Conservation (phyloP, 1,140 invertebrate species). For the Drosophila parvula region DNA sequence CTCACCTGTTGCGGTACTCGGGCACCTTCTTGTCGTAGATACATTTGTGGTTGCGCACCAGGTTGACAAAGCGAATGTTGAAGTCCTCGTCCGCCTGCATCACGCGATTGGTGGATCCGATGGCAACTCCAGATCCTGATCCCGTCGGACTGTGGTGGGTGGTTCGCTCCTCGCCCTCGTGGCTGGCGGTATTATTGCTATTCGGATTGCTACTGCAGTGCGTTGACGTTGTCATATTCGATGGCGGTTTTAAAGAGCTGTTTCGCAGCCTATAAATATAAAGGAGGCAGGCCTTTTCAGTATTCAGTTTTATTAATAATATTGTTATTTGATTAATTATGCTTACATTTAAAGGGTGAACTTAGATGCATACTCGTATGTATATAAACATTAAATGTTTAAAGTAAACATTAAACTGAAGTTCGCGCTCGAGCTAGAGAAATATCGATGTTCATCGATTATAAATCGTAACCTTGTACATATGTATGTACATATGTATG, state of each 20-base stretch:
- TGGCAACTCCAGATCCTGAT: slow-evolving; percentile 27
- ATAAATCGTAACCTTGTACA: too few species aligned
- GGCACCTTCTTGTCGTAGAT: slow-evolving; percentile 83
- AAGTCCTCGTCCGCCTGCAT: slow-evolving; percentile 84
- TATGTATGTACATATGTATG: too few species aligned
- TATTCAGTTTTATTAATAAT: neutral
- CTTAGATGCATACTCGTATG: too few species aligned
- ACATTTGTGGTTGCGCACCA: slow-evolving; percentile 78
- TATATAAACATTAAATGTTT: neutral
- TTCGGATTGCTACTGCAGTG: slow-evolving; percentile 39
- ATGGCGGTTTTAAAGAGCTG: slow-evolving; percentile 1
- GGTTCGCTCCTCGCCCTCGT: slow-evolving; percentile 36
- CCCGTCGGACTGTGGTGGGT: slow-evolving; percentile 43
- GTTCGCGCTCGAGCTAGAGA: neutral
- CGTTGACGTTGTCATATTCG: slow-evolving; percentile 78
- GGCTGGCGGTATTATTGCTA: slow-evolving; percentile 26
- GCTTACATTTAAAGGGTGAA: neutral
- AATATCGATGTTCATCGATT: neutral
- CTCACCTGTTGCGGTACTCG: slow-evolving; percentile 82
- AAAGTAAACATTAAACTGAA: neutral
- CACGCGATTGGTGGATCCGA: slow-evolving; percentile 68
- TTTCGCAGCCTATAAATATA: neutral
- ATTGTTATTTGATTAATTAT: neutral
- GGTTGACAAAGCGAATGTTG: slow-evolving; percentile 83
- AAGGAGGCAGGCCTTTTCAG: neutral